A percentile compares a stretch with the other conserved stretches of the same genome.
phyloP scores from a whole-genome alignment of 2,113 vertebrate genomes.

The Urocynchramus pylzowi region DNA sequence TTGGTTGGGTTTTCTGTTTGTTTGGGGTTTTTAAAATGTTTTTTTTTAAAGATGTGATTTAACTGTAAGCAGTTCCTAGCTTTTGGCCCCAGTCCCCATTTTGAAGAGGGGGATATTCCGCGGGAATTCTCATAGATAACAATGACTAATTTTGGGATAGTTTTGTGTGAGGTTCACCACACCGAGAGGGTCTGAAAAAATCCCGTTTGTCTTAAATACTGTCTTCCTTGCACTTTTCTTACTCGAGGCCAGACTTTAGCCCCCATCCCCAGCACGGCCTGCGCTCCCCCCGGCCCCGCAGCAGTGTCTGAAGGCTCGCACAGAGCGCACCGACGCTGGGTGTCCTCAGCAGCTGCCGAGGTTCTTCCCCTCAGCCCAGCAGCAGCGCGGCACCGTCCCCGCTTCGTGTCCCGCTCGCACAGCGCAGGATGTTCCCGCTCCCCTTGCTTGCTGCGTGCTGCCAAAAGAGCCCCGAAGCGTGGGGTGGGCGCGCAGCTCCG shows the following conservation, averaged over 20 bases:
- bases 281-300: neutral
- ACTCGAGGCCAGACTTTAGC: neutral
- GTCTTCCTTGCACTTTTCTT: neutral
- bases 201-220: neutral
- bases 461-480: fast-evolving
- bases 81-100: neutral
- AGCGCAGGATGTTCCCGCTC: neutral
- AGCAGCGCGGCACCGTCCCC: fast-evolving
- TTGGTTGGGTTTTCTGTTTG: neutral
- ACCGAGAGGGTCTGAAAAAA: neutral
- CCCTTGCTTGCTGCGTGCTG: neutral
- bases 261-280: neutral
- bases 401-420: neutral
- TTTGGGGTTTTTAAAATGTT: too few relatives aligned
- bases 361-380: neutral
- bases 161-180: neutral
- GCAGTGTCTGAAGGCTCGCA: neutral
- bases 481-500: neutral
- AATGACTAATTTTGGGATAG: neutral
- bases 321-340: fast-evolving
- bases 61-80: neutral
- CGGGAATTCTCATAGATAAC: neutral
- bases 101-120: neutral
- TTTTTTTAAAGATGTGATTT: neutral
- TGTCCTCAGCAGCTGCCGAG: neutral